A percentile compares a stretch with the other conserved stretches of the same genome.
Conservation (phyloP, 2,888 invertebrate species). For the Macrostomum cliftonense region DNA sequence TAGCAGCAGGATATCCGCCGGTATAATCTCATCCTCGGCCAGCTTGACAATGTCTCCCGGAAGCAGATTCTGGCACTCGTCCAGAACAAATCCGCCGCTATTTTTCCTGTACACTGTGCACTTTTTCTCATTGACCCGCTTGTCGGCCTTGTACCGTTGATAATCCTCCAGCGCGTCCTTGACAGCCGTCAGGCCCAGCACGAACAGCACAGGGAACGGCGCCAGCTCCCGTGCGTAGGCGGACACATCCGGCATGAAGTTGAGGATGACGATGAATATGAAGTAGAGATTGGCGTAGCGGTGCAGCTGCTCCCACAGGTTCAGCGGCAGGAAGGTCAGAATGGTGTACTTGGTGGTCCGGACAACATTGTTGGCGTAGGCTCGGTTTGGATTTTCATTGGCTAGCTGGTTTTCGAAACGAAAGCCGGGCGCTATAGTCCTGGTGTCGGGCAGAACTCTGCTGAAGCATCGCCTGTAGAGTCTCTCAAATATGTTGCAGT, state of each 20-base stretch:
- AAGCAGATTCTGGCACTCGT: constrained; percentile 57
- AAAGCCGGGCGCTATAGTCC: no score
- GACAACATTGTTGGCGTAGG: constrained; percentile 3
- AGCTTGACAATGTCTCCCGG: constrained; percentile 89
- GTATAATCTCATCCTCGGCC: constrained; percentile 50
- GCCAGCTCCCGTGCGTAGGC: constrained; percentile 96
- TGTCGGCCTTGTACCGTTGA: constrained; percentile 68
- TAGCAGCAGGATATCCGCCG: constrained; percentile 70
- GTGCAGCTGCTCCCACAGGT: constrained; percentile 96
- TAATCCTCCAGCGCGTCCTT: constrained; percentile 91
- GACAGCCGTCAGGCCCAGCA: constrained; percentile 79
- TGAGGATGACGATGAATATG: constrained; percentile 84
- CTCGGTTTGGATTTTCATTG: neutral
- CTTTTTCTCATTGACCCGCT: constrained; percentile 72
- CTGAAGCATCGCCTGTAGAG: no score
- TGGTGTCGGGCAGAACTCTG: no score
- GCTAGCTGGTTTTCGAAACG: no score
- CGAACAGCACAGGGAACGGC: constrained; percentile 83
- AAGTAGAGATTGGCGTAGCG: constrained; percentile 98
- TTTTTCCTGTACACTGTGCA: constrained; percentile 60
- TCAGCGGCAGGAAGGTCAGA: constrained; percentile 72
- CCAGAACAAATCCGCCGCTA: constrained; percentile 46
- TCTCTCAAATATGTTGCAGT: no score
- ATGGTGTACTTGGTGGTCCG: constrained; percentile 74
- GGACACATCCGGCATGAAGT: constrained; percentile 97